Evolutionary conservation across 2,888 invertebrate genomes (phyloP), one percentile per base, ranked within the genome.

Genomic region (Pyrocoelia pectoralis): DNA sequence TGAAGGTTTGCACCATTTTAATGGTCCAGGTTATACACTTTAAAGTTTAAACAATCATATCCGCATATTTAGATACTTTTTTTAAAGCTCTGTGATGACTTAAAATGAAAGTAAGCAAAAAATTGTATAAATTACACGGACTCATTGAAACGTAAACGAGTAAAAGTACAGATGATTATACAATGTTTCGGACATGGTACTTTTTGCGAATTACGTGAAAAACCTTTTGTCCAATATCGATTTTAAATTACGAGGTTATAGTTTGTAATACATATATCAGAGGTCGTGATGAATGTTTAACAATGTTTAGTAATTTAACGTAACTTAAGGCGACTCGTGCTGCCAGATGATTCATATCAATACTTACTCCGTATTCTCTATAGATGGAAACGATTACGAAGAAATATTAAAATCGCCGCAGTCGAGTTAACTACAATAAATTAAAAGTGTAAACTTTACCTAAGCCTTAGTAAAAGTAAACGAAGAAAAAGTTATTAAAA

Each of bases 251-350:
- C 54, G 54, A 57, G 40, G 41, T 46, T 52, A 54, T 54, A 51
- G 64, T 60, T 56, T 15, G 61, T 62, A 55, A 61, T 61, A 67
- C 71, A 71, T 68, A 71, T 66, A 70, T 69, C 70, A 66, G 59
- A 66, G 68, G 69, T 70, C 70, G 70, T 70, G 69, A 64, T 68
- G 66, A 66, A 61, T 65, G 65, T 62, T 64, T 66, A 70, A 68
- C 68, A 70, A 66, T 68, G 68, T 69, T 70, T 68, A 68, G 70
- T 67, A 72, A 72, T 72, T 72, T 72, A 72, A 67, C 60, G 62
- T 71, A 65, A 71, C 72, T 70, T 66, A 69, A 68, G 72, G 72
- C 72, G 71, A 72, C 72, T 72, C 72, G 72, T 72, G 72, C 72
- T 70, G 61, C 62, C 57, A 63, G 66, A 70, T 72, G 72, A 72